Evolutionary conservation across 1,140 invertebrate genomes (phyloP).

Genomic region (Diabrotica undecimpunctata): DNA sequence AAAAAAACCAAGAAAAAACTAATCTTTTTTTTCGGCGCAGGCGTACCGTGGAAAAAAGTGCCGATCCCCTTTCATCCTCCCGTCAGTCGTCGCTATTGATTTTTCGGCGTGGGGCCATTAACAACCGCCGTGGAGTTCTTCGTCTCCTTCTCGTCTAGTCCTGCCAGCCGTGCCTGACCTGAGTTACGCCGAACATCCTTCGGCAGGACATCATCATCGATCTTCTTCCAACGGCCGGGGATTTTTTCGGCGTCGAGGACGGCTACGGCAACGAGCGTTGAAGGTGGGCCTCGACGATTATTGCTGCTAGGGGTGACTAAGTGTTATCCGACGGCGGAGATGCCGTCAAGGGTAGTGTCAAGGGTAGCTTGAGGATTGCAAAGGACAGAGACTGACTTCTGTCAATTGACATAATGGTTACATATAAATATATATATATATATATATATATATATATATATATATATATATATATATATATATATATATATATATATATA

Average conservation of each 20-base stretch:
- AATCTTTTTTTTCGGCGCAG: conserved; percentile 25
- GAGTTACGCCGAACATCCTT: conserved; percentile 38
- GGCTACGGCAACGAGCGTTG: not conserved
- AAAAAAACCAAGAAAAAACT: conserved; percentile 26
- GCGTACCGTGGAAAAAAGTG: conserved; percentile 11
- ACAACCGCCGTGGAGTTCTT: conserved; percentile 15
- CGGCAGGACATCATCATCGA: conserved; percentile 33
- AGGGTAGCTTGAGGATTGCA: conserved; percentile 2
- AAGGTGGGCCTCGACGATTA: not conserved
- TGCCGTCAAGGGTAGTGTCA: conserved; percentile 7
- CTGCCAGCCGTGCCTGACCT: conserved; percentile 34
- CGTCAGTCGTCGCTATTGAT: conserved; percentile 26
- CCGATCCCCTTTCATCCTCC: conserved; percentile 15
- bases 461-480: too few species aligned
- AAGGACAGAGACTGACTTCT: not conserved
- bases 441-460: too few species aligned
- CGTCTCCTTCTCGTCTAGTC: conserved; percentile 22
- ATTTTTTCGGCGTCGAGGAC: not conserved
- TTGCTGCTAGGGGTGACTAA: not conserved
- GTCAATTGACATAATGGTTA: too few species aligned
- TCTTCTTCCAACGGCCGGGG: not conserved
- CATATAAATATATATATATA: too few species aligned
- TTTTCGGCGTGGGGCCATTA: conserved; percentile 17
- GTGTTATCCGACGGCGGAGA: not conserved
- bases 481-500: too few species aligned